Evolutionary conservation across 2,113 vertebrate genomes (phyloP).

Genomic region (Vimba vimba): DNA sequence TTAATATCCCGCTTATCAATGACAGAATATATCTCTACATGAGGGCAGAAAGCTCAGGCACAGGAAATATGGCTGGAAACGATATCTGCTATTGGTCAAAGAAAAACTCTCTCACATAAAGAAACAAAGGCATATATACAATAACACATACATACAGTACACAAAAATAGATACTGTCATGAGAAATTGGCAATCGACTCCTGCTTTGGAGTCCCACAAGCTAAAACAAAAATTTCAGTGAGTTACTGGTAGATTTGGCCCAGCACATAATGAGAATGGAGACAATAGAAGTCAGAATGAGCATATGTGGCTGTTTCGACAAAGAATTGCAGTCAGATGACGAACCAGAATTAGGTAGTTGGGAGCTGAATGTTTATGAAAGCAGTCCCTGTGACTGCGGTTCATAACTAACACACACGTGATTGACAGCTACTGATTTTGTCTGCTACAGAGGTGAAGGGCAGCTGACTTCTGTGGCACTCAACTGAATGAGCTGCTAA

Average conservation of each 20-base stretch:
- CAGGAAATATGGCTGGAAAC: conserved; percentile 69
- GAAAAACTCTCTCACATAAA: neutral
- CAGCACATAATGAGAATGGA: neutral
- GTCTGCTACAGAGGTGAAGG: neutral
- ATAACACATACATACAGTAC: neutral
- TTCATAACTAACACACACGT: conserved; percentile 26
- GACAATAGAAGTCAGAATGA: neutral
- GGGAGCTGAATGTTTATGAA: neutral
- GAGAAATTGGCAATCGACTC: neutral
- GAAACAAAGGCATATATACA: conserved; percentile 4
- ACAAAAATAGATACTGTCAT: neutral
- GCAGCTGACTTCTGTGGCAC: neutral
- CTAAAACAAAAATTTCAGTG: neutral
- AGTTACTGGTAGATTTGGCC: neutral
- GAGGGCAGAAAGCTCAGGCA: conserved; percentile 55
- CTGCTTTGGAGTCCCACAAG: neutral
- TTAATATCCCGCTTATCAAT: conserved; percentile 75
- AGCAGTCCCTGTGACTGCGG: neutral
- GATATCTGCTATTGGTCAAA: conserved; percentile 61
- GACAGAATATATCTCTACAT: conserved; percentile 62
- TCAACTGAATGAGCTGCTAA: conserved; percentile 3
- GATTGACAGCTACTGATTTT: conserved; percentile 4
- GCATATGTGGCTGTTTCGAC: neutral
- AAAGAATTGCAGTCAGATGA: neutral
- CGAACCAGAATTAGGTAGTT: neutral